A percentile compares a stretch with the other conserved stretches of the same genome.
phyloP scores from a whole-genome alignment of 2,888 invertebrate species.

The Anorthoa munda region DNA sequence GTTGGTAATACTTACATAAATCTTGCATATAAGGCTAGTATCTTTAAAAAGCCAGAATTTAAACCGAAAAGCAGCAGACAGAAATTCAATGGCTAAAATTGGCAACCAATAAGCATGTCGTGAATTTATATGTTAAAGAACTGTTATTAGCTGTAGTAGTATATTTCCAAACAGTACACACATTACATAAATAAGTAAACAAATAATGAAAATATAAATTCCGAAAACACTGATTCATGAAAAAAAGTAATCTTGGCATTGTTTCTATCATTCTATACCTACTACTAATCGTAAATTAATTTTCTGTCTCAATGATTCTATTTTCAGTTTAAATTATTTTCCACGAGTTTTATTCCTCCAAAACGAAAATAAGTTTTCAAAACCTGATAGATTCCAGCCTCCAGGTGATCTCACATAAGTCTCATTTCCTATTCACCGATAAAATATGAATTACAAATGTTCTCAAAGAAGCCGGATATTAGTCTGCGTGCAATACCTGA shows the following conservation, averaged over 20 bases:
- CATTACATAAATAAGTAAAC: background rate
- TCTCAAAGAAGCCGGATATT: conserved; percentile 44
- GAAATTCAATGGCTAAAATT: conserved; percentile 8
- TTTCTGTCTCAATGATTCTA: background rate
- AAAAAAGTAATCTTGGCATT: too few relatives aligned
- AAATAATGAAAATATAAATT: too few relatives aligned
- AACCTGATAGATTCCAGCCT: background rate
- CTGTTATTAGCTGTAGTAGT: background rate
- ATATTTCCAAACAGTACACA: background rate
- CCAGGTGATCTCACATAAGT: background rate
- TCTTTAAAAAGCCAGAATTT: background rate
- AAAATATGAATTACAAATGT: conserved; percentile 3
- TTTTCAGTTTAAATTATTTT: conserved; percentile 4
- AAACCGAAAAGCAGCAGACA: background rate
- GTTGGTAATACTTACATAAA: background rate
- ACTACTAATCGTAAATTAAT: too few relatives aligned
- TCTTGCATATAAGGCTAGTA: too few relatives aligned
- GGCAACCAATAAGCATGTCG: conserved; percentile 3
- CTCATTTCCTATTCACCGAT: conserved; percentile 16
- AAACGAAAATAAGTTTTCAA: background rate
- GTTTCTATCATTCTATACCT: too few relatives aligned
- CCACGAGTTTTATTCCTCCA: background rate
- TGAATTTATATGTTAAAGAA: conserved; percentile 1
- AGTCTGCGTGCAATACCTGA: conserved; percentile 13
- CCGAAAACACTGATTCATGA: too few relatives aligned